Conservation (phyloP, 92 coral and sea anemone genomes). For the Scolanthus callimorphus region DNA sequence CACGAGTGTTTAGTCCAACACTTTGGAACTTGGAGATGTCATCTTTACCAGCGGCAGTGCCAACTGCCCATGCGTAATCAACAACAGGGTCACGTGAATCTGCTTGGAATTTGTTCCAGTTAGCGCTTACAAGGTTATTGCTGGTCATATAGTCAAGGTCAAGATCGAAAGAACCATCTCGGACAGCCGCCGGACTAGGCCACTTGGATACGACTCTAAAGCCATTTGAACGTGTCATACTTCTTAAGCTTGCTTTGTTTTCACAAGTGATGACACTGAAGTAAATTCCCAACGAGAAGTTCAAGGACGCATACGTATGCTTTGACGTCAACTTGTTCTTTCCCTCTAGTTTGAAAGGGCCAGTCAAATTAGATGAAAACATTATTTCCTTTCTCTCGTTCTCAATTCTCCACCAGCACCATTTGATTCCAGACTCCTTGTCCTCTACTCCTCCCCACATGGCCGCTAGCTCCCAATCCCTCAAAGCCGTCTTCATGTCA, state of each 20-base stretch:
- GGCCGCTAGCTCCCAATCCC: conserved; percentile 65
- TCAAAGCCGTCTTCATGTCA: conserved; percentile 54
- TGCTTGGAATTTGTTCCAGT: conserved; percentile 78
- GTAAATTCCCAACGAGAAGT: conserved; percentile 36
- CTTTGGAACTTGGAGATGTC: conserved; percentile 67
- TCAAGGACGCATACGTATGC: conserved; percentile 32
- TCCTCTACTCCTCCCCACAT: conserved; percentile 93
- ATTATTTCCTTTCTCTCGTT: conserved; percentile 29
- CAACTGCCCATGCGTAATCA: conserved; percentile 89
- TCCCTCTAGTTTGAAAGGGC: conserved; percentile 29
- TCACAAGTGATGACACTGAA: conserved; percentile 61
- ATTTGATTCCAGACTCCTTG: conserved; percentile 56
- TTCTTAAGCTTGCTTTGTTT: conserved; percentile 62
- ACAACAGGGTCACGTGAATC: conserved; percentile 75
- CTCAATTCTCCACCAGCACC: conserved; percentile 64
- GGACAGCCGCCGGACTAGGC: conserved; percentile 77
- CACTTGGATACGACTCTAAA: conserved; percentile 73
- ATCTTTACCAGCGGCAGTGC: conserved; percentile 51
- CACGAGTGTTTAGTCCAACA: conserved; percentile 59
- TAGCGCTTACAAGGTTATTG: conserved; percentile 62
- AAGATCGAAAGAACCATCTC: conserved; percentile 52
- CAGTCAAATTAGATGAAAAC: conserved; percentile 16
- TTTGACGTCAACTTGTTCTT: conserved; percentile 31
- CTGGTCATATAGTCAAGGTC: conserved; percentile 60
- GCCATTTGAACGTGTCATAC: conserved; percentile 73